Evolutionary conservation across 1,140 invertebrate genomes (phyloP).

Genomic region (Lutraria rhynchaena): DNA sequence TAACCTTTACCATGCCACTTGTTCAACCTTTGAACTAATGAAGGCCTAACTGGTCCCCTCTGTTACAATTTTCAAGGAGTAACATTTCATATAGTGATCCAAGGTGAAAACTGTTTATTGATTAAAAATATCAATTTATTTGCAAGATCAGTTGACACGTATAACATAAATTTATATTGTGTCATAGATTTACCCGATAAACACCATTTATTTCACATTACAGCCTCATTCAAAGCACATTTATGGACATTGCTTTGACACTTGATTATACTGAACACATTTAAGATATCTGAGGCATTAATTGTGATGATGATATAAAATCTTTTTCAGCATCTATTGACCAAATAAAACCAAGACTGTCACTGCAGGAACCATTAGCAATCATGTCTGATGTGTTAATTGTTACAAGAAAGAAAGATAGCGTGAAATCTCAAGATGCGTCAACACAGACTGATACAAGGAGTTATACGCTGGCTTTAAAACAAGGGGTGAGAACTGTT

Average conservation of each 20-base stretch:
- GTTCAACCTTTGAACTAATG: too few species aligned
- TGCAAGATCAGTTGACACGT: background rate
- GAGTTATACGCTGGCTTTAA: conserved; percentile 48
- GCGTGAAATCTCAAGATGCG: conserved; percentile 6
- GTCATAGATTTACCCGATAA: background rate
- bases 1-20: too few species aligned
- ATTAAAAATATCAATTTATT: too few species aligned
- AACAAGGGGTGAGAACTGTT: conserved; percentile 51
- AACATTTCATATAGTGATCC: too few species aligned
- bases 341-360: conserved; percentile 44
- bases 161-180: background rate
- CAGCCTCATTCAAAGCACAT: background rate
- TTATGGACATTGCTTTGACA: background rate
- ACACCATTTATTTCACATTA: background rate
- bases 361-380: background rate
- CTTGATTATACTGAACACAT: background rate
- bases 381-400: background rate
- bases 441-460: conserved; percentile 47
- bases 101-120: too few species aligned
- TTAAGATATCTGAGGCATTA: background rate
- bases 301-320: background rate
- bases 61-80: too few species aligned
- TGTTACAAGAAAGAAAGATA: conserved; percentile 3
- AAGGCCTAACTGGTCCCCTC: too few species aligned
- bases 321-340: conserved; percentile 45